phyloP scores from a whole-genome alignment of 2,113 vertebrate genomes.

The Aldabrachelys gigantea region DNA sequence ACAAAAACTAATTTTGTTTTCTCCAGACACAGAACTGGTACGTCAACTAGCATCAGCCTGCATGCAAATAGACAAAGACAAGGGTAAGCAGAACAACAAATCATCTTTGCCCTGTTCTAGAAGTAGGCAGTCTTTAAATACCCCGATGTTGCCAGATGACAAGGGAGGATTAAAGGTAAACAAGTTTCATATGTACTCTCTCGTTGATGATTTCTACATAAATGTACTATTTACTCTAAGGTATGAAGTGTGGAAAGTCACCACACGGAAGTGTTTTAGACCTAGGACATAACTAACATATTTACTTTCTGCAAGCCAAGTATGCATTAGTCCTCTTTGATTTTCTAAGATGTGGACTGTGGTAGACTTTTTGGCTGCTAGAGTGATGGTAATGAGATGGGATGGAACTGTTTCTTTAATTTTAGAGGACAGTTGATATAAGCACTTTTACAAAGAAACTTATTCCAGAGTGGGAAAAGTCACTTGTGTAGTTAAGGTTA shows the following conservation, averaged over 20 bases:
- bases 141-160: constrained; percentile 90
- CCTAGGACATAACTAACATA: neutral
- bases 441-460: neutral
- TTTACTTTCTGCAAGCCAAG: neutral
- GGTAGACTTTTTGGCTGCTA: neutral
- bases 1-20: neutral
- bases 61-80: constrained; percentile 94
- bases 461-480: neutral
- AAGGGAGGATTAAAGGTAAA: constrained; percentile 93
- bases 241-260: neutral
- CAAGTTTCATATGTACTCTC: neutral
- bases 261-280: neutral
- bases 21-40: constrained; percentile 94
- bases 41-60: constrained; percentile 95
- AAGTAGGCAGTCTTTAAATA: constrained; percentile 84
- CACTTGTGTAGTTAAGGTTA: neutral
- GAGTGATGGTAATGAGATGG: neutral
- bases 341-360: accelerated
- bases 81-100: constrained; percentile 82
- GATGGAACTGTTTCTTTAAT: neutral
- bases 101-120: constrained; percentile 77
- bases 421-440: neutral
- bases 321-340: neutral
- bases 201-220: neutral
- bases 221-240: neutral